Percentiles rank a stretch among this genome's conserved stretches.
phyloP scores from a whole-genome alignment of 1,140 invertebrate genomes.

The Heliconius melpomene region DNA sequence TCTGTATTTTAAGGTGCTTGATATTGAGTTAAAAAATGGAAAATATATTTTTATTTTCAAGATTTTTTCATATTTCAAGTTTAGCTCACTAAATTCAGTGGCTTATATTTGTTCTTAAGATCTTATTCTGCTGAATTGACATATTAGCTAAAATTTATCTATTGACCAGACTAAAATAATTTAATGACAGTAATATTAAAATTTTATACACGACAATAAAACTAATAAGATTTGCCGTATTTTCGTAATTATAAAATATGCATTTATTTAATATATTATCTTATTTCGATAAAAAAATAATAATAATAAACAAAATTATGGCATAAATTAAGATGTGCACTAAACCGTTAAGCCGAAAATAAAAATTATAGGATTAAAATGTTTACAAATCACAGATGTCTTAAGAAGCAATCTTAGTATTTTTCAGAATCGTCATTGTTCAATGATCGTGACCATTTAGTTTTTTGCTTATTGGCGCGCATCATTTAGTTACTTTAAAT shows the following conservation, averaged over 20 bases:
- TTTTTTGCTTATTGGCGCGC: not conserved
- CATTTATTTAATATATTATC: not conserved
- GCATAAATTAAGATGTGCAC: not conserved
- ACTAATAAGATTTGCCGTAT: no score
- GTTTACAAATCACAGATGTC: not conserved
- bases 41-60: not conserved
- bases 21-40: not conserved
- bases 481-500: constrained; percentile 5
- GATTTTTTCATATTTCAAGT: no score
- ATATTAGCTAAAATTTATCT: no score
- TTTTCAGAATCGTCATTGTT: constrained; percentile 1
- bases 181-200: no score
- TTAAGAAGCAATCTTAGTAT: not conserved
- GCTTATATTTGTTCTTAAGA: no score
- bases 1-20: not conserved
- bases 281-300: not conserved
- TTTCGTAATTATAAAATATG: not conserved
- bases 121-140: no score
- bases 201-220: not conserved
- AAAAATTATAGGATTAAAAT: not conserved
- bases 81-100: no score
- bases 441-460: constrained; percentile 8
- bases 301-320: not conserved
- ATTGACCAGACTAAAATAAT: no score
- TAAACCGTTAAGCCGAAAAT: not conserved